Evolutionary conservation across 2,888 invertebrate genomes (phyloP).

Genomic region (Euzetes globulus): DNA sequence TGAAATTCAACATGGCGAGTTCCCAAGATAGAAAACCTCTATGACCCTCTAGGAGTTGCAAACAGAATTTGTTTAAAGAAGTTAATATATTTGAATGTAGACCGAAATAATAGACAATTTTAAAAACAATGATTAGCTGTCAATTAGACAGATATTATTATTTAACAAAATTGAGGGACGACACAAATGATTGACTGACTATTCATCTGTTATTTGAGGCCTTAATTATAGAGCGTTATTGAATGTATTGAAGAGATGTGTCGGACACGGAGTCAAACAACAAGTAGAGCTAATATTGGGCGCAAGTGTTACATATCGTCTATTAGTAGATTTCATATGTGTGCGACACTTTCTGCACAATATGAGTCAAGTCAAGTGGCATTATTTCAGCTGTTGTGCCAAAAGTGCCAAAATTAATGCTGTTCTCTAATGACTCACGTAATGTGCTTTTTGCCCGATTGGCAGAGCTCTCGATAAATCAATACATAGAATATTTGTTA

Average conservation of each 20-base stretch:
- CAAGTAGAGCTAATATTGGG: slow-evolving; percentile 7
- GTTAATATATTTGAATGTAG: no score
- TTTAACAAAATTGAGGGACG: neutral
- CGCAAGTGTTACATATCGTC: slow-evolving; percentile 25
- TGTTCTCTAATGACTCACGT: slow-evolving; percentile 25
- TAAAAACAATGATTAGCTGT: no score
- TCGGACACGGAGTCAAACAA: neutral
- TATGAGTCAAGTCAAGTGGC: slow-evolving; percentile 20
- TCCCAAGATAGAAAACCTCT: no score
- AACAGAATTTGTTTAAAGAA: no score
- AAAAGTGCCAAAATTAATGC: slow-evolving; percentile 8
- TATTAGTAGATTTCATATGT: neutral
- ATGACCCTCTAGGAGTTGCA: no score
- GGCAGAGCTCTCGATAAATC: neutral
- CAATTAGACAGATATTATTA: neutral
- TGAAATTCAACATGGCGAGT: no score
- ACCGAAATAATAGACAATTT: no score
- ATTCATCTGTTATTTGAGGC: neutral
- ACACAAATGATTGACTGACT: slow-evolving; percentile 15
- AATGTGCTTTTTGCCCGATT: slow-evolving; percentile 15
- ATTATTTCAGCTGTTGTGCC: slow-evolving; percentile 17
- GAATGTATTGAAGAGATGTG: neutral
- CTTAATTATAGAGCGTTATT: slow-evolving; percentile 5
- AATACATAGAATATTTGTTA: slow-evolving; percentile 16
- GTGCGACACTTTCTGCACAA: slow-evolving; percentile 21